Evolutionary conservation across 2,797 vertebrate genomes (phyloP), one percentile per base, ranked within the genome.

Genomic region (Myripristis murdjan): DNA sequence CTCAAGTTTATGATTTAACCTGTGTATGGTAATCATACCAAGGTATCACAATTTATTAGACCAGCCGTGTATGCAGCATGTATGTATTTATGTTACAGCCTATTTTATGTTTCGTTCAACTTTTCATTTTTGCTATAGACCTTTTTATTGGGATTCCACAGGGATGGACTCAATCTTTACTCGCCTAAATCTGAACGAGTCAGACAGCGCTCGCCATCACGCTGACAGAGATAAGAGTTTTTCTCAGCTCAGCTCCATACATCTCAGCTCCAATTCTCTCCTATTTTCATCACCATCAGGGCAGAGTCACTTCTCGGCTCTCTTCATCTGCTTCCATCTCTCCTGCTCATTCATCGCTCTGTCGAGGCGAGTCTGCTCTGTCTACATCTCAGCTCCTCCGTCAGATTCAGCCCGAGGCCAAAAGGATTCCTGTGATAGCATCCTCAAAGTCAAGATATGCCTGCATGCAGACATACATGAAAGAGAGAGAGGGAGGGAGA

Each of bases 301-400:
- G 55, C 79, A 82, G 70, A 79, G 64, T 62, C 72, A 59, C 68
- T 81, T 65, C 65, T 69, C 37, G 2, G 23, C 75, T 84, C 23
- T 22, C 80, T 88, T 84, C 84, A 84, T 89, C 87, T 83, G 59
- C 65, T 55, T 20, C 81, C 26, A 65, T 81, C 73, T 68, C 65
- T 79, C 35, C 68, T 1, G 67, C 72, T 87, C 69, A 52, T 83
- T 82, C 80, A 64, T 73, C 14, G 39, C 6, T 5, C 64, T 59
- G 72, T 69, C 16, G 55, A 73, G 53, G 62, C 49, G 31, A 61
- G 76, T 20, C 77, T 73, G 64, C 31, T 86, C 77, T 43, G 63
- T 80, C 82, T 79, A 53, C 33, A 39, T 84, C 68, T 76, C 70
- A 68, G 68, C 76, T 63, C 52, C 62, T 74, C 64, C 9, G 16